phyloP scores from a whole-genome alignment of 2,113 vertebrate species.

The Pseudorasbora parva region DNA sequence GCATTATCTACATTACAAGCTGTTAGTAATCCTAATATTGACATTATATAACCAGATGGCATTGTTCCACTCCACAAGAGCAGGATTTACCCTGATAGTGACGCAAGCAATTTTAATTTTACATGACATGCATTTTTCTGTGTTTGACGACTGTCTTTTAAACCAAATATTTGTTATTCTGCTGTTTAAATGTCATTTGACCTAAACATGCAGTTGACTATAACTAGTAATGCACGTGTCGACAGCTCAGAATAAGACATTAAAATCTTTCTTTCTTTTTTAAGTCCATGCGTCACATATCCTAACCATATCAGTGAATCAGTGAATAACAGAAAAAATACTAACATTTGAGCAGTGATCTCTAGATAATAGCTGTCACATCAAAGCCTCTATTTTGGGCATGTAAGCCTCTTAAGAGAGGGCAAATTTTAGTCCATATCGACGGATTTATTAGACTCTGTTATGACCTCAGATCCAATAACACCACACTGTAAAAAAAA shows the following conservation, averaged over 20 bases:
- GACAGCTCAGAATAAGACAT: too few relatives aligned
- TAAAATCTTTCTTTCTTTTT: too few relatives aligned
- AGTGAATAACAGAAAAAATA: not conserved
- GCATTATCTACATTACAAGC: not conserved
- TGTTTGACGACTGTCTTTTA: not conserved
- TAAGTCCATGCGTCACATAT: not conserved
- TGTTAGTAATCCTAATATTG: slow-evolving; percentile 6
- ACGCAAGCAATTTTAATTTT: not conserved
- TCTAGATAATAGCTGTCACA: not conserved
- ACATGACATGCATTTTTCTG: not conserved
- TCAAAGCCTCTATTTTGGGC: slow-evolving; percentile 16
- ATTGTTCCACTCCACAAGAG: not conserved
- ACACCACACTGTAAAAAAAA: too few relatives aligned
- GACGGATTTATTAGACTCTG: not conserved
- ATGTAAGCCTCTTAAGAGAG: slow-evolving; percentile 35
- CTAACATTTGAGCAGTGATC: not conserved
- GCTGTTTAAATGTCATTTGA: not conserved
- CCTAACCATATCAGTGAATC: not conserved
- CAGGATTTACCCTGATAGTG: not conserved
- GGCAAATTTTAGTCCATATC: slow-evolving; percentile 22
- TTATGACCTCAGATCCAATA: not conserved
- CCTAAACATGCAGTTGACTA: not conserved
- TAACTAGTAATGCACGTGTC: too few relatives aligned
- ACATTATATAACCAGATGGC: slow-evolving; percentile 22
- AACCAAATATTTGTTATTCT: not conserved